A percentile compares a stretch with the other conserved stretches of the same genome.
These are phyloP conservation scores for Callyntrura sp. DNA, from an alignment of 2,888 invertebrate genomes.

Conservation along the genomic window DNA sequence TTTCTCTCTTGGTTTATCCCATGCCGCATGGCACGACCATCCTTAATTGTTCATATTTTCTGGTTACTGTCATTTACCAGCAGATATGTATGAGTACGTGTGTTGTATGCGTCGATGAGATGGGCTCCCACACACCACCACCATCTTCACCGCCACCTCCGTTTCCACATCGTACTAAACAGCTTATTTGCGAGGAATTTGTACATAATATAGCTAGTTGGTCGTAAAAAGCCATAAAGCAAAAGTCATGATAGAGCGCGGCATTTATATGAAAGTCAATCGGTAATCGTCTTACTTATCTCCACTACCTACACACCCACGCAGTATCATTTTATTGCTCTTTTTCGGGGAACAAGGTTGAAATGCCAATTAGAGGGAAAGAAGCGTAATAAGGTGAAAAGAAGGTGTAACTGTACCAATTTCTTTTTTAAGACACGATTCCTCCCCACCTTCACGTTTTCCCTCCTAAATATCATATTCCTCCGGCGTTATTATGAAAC, in stretches of 20 bases:
- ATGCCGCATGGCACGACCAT: not conserved
- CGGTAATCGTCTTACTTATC: not conserved
- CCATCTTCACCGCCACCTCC: no score
- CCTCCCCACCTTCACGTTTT: not conserved
- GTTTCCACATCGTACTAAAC: no score
- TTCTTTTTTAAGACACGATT: not conserved
- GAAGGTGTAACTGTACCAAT: not conserved
- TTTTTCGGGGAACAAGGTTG: slow-evolving; percentile 40
- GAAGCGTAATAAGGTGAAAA: not conserved
- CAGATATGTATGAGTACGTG: not conserved
- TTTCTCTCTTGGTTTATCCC: no score
- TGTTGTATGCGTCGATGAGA: not conserved
- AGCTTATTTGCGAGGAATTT: no score
- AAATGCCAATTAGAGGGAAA: slow-evolving; percentile 26
- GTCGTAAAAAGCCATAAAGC: no score
- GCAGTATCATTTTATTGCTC: not conserved
- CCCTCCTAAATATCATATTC: not conserved
- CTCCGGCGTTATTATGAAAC: not conserved
- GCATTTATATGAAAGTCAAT: not conserved
- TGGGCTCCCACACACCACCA: no score
- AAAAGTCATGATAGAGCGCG: not conserved
- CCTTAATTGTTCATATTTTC: not conserved
- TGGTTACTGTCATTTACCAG: not conserved
- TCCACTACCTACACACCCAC: not conserved
- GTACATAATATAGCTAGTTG: no score